A percentile compares a stretch with the other conserved stretches of the same genome.
Conservation (phyloP, 2,113 vertebrate species). For the Percopsis transmontana region DNA sequence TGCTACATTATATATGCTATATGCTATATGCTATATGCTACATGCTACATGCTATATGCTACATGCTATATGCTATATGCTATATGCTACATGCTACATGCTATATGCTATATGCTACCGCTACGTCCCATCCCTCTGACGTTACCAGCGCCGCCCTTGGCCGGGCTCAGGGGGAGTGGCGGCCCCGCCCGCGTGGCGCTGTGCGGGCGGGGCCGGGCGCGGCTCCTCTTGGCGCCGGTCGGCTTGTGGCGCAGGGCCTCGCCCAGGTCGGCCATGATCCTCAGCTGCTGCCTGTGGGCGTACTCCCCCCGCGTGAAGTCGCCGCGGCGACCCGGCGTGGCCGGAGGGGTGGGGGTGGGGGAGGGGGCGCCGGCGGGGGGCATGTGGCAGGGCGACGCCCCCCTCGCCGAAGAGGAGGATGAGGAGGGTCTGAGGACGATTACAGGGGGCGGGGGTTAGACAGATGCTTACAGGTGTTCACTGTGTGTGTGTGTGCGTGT, state of each 20-base stretch:
- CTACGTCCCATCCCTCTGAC: not conserved
- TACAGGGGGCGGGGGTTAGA: not conserved
- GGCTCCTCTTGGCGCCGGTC: conserved; percentile 57
- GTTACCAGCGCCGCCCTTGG: conserved; percentile 69
- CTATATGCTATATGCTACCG: no score
- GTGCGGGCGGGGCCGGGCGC: conserved; percentile 70
- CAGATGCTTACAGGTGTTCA: not conserved
- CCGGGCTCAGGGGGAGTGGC: conserved; percentile 81
- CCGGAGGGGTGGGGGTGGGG: conserved; percentile 69
- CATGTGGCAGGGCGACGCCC: conserved; percentile 58
- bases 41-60: no score
- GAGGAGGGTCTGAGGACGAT: conserved; percentile 23
- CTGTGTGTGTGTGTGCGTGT: not conserved
- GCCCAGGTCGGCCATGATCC: conserved; percentile 80
- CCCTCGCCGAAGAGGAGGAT: conserved; percentile 39
- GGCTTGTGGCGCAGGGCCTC: conserved; percentile 76
- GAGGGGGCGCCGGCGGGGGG: conserved; percentile 57
- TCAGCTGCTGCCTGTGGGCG: conserved; percentile 82
- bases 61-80: no score
- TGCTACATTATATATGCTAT: no score
- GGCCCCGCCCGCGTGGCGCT: conserved; percentile 84
- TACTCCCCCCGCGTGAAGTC: conserved; percentile 85
- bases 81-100: no score
- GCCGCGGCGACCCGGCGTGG: conserved; percentile 76
- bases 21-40: no score